A percentile compares a stretch with the other conserved stretches of the same genome.
phyloP scores from a whole-genome alignment of 2,888 invertebrate species.

The Drosophila silvestris region DNA sequence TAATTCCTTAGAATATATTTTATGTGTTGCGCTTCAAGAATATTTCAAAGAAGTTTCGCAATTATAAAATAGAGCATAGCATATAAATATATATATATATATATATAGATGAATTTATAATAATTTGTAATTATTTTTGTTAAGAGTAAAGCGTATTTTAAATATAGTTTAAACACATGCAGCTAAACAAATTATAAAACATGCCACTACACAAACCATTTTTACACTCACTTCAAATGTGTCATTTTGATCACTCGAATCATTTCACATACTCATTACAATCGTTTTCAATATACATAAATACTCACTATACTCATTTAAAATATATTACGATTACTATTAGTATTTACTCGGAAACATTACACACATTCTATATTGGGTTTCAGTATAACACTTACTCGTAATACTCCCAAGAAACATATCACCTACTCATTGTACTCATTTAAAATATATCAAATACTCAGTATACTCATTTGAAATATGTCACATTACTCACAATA shows the following conservation, averaged over 20 bases:
- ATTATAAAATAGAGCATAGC: not conserved
- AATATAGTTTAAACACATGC: constrained; percentile 25
- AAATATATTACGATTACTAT: not conserved
- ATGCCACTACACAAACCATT: constrained; percentile 6
- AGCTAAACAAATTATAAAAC: constrained; percentile 25
- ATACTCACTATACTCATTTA: not conserved
- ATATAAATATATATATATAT: not conserved
- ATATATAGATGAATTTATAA: not conserved
- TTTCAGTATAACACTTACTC: not conserved
- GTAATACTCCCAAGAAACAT: not conserved
- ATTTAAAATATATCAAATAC: not conserved
- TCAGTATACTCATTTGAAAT: not conserved
- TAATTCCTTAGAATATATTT: constrained; percentile 18
- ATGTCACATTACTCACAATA: not conserved
- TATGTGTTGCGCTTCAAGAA: constrained; percentile 50
- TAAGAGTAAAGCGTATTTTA: constrained; percentile 23
- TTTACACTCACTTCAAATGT: not conserved
- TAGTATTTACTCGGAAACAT: not conserved
- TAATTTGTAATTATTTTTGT: constrained; percentile 27
- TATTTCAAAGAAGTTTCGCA: constrained; percentile 11
- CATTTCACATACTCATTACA: constrained; percentile 21
- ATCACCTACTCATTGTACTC: not conserved
- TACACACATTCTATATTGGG: not conserved
- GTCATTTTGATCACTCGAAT: not conserved
- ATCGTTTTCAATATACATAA: constrained; percentile 1